Percentiles rank a stretch among this genome's conserved stretches.
phyloP scores from a whole-genome alignment of 2,888 invertebrate species.

The Brachylomia viminalis region DNA sequence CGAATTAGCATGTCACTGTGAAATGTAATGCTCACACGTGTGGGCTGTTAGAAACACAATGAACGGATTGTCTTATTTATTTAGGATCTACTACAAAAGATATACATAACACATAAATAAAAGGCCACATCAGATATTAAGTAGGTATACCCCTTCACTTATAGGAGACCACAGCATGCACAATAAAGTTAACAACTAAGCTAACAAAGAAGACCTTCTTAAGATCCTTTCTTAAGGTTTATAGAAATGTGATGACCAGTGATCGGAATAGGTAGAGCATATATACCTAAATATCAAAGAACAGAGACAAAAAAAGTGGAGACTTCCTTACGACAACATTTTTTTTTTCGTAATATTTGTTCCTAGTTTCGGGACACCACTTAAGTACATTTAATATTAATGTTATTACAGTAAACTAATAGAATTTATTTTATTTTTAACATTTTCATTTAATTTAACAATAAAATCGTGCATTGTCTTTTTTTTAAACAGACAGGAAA shows the following conservation, averaged over 20 bases:
- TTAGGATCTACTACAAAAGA: not conserved
- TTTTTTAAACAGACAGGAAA: too few relatives aligned
- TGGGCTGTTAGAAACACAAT: slow-evolving; percentile 27
- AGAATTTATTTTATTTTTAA: too few relatives aligned
- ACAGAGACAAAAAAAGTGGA: too few relatives aligned
- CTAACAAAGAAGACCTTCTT: not conserved
- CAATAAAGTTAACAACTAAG: not conserved
- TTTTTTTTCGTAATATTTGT: too few relatives aligned
- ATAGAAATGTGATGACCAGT: not conserved
- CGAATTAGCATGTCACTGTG: slow-evolving; percentile 58
- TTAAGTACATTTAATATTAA: too few relatives aligned
- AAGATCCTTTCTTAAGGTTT: not conserved
- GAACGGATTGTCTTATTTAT: slow-evolving; percentile 19
- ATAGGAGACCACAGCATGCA: not conserved
- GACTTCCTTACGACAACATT: too few relatives aligned
- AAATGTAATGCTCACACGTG: slow-evolving; percentile 52
- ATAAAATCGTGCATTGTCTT: too few relatives aligned
- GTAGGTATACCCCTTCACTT: not conserved
- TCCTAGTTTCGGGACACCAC: too few relatives aligned
- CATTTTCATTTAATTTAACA: too few relatives aligned
- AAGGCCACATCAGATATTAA: not conserved
- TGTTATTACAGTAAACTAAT: too few relatives aligned
- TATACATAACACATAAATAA: not conserved
- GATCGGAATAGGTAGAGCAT: too few relatives aligned
- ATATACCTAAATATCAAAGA: too few relatives aligned